Evolutionary conservation across 2,888 invertebrate species (phyloP).

Genomic region (Idaea straminata): DNA sequence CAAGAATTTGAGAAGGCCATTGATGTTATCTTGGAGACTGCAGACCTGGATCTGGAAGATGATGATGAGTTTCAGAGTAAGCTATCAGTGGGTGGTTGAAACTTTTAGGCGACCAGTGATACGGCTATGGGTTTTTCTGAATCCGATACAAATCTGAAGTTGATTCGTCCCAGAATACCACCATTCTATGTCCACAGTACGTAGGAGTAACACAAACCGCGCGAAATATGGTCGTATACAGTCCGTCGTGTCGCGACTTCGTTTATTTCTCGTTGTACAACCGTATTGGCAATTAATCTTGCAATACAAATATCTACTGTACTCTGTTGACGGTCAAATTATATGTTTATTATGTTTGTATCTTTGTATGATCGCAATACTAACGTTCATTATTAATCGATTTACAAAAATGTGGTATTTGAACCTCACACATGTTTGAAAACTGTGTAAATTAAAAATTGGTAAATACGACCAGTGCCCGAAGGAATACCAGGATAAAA

Average conservation of each 20-base stretch:
- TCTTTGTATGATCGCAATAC: background rate
- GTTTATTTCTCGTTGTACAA: constrained; percentile 58
- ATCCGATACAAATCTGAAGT: constrained; percentile 2
- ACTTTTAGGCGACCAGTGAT: too few relatives aligned
- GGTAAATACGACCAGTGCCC: too few relatives aligned
- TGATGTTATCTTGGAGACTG: too few relatives aligned
- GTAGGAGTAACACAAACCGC: constrained; percentile 72
- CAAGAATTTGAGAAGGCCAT: too few relatives aligned
- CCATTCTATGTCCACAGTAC: constrained; percentile 36
- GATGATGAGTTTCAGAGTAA: too few relatives aligned
- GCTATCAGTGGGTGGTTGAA: too few relatives aligned
- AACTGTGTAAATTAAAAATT: too few relatives aligned
- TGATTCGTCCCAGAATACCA: constrained; percentile 44
- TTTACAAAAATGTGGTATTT: background rate
- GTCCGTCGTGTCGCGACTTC: constrained; percentile 63
- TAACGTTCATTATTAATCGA: background rate
- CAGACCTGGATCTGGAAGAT: too few relatives aligned
- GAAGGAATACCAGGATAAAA: too few relatives aligned
- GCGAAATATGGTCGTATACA: constrained; percentile 72
- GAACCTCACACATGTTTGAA: too few relatives aligned
- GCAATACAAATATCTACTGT: constrained; percentile 37
- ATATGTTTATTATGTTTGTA: background rate
- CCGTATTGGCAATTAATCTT: constrained; percentile 72
- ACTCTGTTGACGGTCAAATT: constrained; percentile 8
- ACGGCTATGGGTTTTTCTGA: background rate